These are phyloP conservation scores for Liposcelis brunnea DNA, from an alignment of 2,888 invertebrate genomes.

Conservation along the genomic window DNA sequence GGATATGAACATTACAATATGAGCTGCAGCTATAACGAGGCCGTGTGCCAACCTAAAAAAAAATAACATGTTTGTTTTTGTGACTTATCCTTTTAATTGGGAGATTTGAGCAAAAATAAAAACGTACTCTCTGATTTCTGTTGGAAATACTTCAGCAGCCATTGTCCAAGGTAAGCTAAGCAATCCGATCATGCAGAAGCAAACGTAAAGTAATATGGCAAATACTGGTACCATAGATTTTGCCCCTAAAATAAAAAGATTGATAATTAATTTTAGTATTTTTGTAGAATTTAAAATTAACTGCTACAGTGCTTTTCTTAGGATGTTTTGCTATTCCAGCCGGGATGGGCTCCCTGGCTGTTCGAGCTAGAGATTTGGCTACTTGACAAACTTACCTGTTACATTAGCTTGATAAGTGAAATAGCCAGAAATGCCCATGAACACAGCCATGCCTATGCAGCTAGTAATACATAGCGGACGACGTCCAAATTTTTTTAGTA, in stretches of 20 bases:
- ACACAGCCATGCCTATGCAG: conserved; percentile 34
- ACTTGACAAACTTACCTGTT: conserved; percentile 16
- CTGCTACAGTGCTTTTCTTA: conserved; percentile 2
- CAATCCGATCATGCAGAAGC: conserved; percentile 39
- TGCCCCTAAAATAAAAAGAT: no score
- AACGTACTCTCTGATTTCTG: conserved; percentile 30
- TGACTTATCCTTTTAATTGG: not conserved
- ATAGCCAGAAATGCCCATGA: conserved; percentile 37
- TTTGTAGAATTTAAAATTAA: not conserved
- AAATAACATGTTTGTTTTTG: not conserved
- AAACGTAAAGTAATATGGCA: conserved; percentile 35
- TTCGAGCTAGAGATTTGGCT: no score
- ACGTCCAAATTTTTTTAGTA: conserved; percentile 33
- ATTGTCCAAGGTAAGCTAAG: conserved; percentile 46
- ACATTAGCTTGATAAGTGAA: conserved; percentile 30
- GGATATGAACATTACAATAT: conserved; percentile 37
- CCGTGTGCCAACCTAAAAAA: conserved; percentile 35
- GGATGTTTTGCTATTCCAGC: not conserved
- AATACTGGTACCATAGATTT: conserved; percentile 28
- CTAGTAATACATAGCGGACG: conserved; percentile 34
- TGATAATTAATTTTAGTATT: no score
- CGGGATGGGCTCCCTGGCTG: no score
- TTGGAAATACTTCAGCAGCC: conserved; percentile 43
- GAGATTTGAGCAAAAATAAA: not conserved
- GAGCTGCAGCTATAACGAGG: conserved; percentile 36